A percentile compares a stretch with the other conserved stretches of the same genome.
phyloP scores from a whole-genome alignment of 2,888 invertebrate species.

The Polydrusus pterygomalis region DNA sequence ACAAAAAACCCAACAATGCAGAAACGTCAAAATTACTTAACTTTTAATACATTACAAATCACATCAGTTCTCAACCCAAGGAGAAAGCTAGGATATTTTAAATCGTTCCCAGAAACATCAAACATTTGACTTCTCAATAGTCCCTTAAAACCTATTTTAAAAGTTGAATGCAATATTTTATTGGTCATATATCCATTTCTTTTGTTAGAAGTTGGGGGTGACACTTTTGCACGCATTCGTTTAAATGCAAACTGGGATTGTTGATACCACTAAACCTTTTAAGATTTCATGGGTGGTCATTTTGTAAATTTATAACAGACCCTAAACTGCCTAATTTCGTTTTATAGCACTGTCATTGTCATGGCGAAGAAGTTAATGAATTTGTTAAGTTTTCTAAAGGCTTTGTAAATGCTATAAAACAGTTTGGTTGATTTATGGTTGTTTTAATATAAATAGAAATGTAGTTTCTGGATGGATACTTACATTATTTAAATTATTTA shows the following conservation, averaged over 20 bases:
- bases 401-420: constrained; percentile 45
- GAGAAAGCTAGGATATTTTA: constrained; percentile 27
- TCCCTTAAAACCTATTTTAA: constrained; percentile 32
- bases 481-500: no score
- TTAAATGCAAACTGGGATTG: constrained; percentile 55
- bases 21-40: constrained; percentile 19
- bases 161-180: constrained; percentile 54
- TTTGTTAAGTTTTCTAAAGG: constrained; percentile 41
- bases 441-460: background rate
- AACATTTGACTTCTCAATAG: constrained; percentile 21
- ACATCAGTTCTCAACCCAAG: constrained; percentile 15
- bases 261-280: constrained; percentile 61
- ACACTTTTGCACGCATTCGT: constrained; percentile 50
- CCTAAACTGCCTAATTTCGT: constrained; percentile 52
- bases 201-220: constrained; percentile 56
- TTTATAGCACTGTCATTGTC: constrained; percentile 50
- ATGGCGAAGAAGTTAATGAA: constrained; percentile 50
- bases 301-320: constrained; percentile 55
- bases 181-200: constrained; percentile 55
- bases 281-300: constrained; percentile 64
- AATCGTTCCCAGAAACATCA: constrained; percentile 35
- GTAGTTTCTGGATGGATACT: background rate
- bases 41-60: constrained; percentile 26
- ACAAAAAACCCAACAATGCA: constrained; percentile 6
- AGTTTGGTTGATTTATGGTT: constrained; percentile 42